Conservation (phyloP, 2,888 invertebrate species). For the Aphelenchoides bicaudatus region DNA sequence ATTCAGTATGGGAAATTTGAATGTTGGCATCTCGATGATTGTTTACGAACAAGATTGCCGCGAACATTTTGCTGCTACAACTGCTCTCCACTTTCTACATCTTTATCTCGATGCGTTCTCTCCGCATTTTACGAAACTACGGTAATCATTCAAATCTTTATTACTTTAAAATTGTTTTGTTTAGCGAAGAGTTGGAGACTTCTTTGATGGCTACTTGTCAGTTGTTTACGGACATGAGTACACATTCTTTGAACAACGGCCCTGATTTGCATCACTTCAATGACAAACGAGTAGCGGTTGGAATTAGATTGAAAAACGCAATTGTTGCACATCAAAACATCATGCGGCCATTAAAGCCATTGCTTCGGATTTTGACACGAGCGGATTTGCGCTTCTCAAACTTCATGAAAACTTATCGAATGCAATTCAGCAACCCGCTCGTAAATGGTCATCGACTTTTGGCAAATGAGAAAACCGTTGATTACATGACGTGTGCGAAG, state of each 20-base stretch:
- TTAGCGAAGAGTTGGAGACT: background rate
- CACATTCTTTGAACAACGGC: background rate
- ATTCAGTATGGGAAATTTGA: conserved; percentile 20
- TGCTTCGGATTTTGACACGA: conserved; percentile 20
- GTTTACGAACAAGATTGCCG: conserved; percentile 30
- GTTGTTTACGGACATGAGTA: conserved; percentile 9
- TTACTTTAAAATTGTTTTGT: background rate
- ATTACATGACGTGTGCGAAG: conserved; percentile 6
- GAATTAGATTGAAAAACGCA: conserved; percentile 29
- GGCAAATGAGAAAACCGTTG: background rate
- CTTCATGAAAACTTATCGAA: conserved; percentile 2
- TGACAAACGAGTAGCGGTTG: conserved; percentile 31
- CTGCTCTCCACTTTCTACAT: conserved; percentile 25
- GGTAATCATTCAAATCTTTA: background rate
- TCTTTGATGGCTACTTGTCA: conserved; percentile 2
- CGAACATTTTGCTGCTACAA: conserved; percentile 3
- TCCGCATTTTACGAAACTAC: conserved; percentile 1
- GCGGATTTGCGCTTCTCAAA: background rate
- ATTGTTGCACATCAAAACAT: conserved; percentile 39
- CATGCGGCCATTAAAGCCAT: conserved; percentile 36
- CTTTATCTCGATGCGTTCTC: conserved; percentile 7
- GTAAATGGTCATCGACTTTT: conserved; percentile 7
- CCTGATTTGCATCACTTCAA: conserved; percentile 13
- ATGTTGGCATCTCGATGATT: conserved; percentile 31
- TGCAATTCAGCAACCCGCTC: background rate